A percentile compares a stretch with the other conserved stretches of the same genome.
phyloP scores from a whole-genome alignment of 2,888 invertebrate genomes.

The Gortyna flavago region DNA sequence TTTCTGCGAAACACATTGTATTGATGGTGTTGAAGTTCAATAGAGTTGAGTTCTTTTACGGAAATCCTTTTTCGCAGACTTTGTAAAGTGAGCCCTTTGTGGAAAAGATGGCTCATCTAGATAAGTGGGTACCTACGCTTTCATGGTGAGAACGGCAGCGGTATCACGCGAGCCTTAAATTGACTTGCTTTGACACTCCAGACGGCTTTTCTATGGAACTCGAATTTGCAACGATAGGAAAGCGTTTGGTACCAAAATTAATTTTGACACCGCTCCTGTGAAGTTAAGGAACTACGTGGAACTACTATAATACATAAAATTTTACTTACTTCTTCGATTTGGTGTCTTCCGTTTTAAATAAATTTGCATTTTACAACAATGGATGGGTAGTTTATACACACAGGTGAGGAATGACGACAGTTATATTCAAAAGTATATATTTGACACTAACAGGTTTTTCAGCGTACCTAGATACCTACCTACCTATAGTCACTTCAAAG shows the following conservation, averaged over 20 bases:
- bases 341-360: slow-evolving; percentile 21
- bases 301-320: too few species aligned
- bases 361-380: slow-evolving; percentile 55
- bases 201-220: slow-evolving; percentile 64
- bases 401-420: neutral
- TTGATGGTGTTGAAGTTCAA: slow-evolving; percentile 70
- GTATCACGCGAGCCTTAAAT: slow-evolving; percentile 68
- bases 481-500: slow-evolving; percentile 12
- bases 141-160: slow-evolving; percentile 72
- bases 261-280: slow-evolving; percentile 42
- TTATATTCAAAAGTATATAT: slow-evolving; percentile 18
- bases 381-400: slow-evolving; percentile 14
- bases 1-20: slow-evolving; percentile 56
- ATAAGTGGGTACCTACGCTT: slow-evolving; percentile 87
- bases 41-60: slow-evolving; percentile 72
- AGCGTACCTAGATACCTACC: neutral
- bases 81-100: slow-evolving; percentile 78
- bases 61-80: slow-evolving; percentile 74
- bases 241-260: slow-evolving; percentile 53
- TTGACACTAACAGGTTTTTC: slow-evolving; percentile 47
- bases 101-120: slow-evolving; percentile 86
- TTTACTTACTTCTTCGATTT: neutral
- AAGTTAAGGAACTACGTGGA: neutral
- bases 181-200: slow-evolving; percentile 65
- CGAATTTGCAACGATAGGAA: slow-evolving; percentile 54